Percentiles rank a stretch among this genome's conserved stretches.
Evolutionary conservation across 2,888 invertebrate genomes (phyloP).

Genomic region (Eilema sororculum): DNA sequence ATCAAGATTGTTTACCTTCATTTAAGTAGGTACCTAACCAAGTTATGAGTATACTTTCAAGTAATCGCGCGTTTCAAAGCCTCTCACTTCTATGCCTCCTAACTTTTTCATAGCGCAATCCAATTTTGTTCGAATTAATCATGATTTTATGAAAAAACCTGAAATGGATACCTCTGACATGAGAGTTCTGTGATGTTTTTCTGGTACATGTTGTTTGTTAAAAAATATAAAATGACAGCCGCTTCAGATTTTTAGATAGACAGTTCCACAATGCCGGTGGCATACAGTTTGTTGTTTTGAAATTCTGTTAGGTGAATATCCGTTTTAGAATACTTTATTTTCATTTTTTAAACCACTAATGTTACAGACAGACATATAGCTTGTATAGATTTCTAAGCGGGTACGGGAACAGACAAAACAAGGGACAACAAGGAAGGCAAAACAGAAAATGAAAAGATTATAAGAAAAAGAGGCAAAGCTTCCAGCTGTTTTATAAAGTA

Average conservation of each 20-base stretch:
- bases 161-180: constrained; percentile 35
- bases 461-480: too few species aligned
- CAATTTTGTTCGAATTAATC: constrained; percentile 50
- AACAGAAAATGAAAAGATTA: too few species aligned
- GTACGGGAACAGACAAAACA: too few species aligned
- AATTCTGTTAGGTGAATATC: neutral
- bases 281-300: neutral
- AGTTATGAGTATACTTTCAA: too few species aligned
- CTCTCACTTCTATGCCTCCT: constrained; percentile 17
- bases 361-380: neutral
- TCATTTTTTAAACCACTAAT: neutral
- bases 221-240: neutral
- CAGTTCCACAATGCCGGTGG: neutral
- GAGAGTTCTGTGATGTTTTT: constrained; percentile 6
- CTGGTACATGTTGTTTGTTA: constrained; percentile 6
- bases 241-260: neutral
- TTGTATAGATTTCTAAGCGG: too few species aligned
- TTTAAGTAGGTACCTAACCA: too few species aligned
- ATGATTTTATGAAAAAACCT: constrained; percentile 34
- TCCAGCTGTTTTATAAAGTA: too few species aligned
- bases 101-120: constrained; percentile 47
- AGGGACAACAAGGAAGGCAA: too few species aligned
- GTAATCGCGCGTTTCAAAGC: neutral
- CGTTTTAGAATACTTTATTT: neutral
- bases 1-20: too few species aligned